Base-by-base conservation (phyloP, 2,888 invertebrate genomes). In the Clepsis dumicolana region DNA sequence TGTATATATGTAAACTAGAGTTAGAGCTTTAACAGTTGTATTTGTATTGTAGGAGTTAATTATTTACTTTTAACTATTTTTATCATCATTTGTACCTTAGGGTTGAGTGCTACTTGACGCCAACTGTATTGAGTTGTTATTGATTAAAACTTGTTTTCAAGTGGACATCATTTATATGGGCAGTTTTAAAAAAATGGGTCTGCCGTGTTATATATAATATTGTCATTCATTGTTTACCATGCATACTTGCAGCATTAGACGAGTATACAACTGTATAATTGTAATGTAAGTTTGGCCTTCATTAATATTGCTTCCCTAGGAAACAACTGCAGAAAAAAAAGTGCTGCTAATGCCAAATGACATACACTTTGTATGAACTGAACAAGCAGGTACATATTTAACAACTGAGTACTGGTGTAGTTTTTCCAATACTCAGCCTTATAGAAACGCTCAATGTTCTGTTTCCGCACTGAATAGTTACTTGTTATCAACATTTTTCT, bases 1-100 rank as follows among this genome's bases (percentile, higher is more conserved):
- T 91, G 91, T 93, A 92, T 78, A 91, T 92, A 91, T 92, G 90
- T 91, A 90, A 90, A 87, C 87, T 91, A 91, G 82, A 79, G 84
- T 71, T 91, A 90, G 83, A 92, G 90, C 91, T 92, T 89, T 93
- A 91, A 91, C 88, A 90, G 87, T 91, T 88, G 86, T 90, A 87
- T 90, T 91, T 88, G 86, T 90, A 87, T 90, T 88, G 84, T 91
- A 91, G 80, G 78, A 82, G 83, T 83, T 76, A 77, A 75, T 76
- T 79, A 80, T 73, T 67, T 67, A 63, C 77, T 77, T 80, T 78
- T 64, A 85, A 82, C 82, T 85, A 2, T 29, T 67, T 63, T 60
- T 29, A 18, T 85, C 83, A 86, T 84, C 81, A 82, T 84, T 80
- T 85, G 81, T 81, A 71, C 73, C 67, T 71, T 71, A 54, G 56